Percentiles rank a stretch among this genome's conserved stretches.
These are phyloP conservation scores for Chaetops frenatus DNA, from an alignment of 2,113 vertebrate species.

Conservation along the genomic window DNA sequence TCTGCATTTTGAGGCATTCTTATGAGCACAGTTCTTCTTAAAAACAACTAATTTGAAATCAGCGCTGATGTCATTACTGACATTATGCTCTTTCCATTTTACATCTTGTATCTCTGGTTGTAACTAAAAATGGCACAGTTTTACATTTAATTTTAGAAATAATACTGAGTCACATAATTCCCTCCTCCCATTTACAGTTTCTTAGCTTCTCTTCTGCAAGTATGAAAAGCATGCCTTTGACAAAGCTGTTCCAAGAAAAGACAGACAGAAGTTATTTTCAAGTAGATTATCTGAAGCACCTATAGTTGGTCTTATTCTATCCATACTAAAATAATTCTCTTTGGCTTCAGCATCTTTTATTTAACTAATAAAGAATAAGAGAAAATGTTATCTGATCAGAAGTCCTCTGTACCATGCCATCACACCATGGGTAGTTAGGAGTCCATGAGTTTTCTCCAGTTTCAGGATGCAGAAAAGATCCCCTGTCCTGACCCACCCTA, in stretches of 20 bases:
- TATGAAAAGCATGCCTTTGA: neutral
- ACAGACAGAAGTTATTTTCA: neutral
- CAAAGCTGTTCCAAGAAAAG: neutral
- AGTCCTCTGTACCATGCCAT: neutral
- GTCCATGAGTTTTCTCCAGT: neutral
- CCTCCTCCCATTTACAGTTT: neutral
- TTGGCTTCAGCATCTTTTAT: neutral
- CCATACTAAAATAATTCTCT: neutral
- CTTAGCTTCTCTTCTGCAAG: neutral
- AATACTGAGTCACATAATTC: slow-evolving; percentile 10
- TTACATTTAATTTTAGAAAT: slow-evolving; percentile 13
- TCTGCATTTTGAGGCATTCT: neutral
- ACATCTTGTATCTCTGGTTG: accelerated
- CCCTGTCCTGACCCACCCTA: neutral
- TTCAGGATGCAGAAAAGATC: neutral
- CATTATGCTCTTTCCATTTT: slow-evolving; percentile 26
- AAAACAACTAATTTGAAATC: neutral
- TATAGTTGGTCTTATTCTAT: neutral
- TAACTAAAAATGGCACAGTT: neutral
- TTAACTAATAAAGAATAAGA: neutral
- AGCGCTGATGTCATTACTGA: slow-evolving; percentile 8
- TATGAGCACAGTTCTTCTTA: neutral
- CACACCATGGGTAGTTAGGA: neutral
- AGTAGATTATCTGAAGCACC: neutral
- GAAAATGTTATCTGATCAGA: neutral